Conservation (phyloP, 2,888 invertebrate genomes). For the Latrodectus elegans region DNA sequence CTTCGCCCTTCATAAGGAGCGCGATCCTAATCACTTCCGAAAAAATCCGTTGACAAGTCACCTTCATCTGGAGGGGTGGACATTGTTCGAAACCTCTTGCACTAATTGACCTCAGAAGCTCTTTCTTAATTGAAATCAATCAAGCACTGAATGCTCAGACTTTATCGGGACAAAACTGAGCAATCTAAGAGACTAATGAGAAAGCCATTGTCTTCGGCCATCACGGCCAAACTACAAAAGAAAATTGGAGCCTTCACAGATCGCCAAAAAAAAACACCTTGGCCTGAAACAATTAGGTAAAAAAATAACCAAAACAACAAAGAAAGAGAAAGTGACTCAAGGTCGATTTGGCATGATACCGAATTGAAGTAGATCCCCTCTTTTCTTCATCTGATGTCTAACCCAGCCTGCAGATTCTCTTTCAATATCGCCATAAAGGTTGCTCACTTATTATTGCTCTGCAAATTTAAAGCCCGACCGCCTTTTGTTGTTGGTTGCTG, state of each 20-base stretch:
- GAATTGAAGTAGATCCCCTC: constrained; percentile 17
- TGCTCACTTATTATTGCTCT: constrained; percentile 17
- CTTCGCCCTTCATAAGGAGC: background rate
- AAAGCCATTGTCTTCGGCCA: constrained; percentile 47
- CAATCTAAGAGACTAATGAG: constrained; percentile 52
- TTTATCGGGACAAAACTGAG: constrained; percentile 9
- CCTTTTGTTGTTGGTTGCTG: constrained; percentile 29
- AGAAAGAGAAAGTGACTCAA: constrained; percentile 63
- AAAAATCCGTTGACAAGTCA: constrained; percentile 27
- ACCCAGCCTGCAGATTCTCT: constrained; percentile 14
- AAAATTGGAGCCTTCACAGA: constrained; percentile 44
- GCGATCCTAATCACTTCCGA: background rate
- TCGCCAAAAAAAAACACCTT: too few species aligned
- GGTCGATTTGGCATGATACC: constrained; percentile 31
- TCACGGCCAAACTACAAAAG: constrained; percentile 46
- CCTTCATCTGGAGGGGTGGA: constrained; percentile 15
- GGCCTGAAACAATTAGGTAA: too few species aligned
- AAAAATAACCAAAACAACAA: background rate
- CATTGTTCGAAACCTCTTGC: constrained; percentile 15
- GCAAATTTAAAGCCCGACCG: constrained; percentile 18
- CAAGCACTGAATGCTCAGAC: constrained; percentile 36
- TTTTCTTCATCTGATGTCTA: constrained; percentile 23
- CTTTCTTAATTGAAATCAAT: background rate
- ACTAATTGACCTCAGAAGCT: constrained; percentile 37
- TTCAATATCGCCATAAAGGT: constrained; percentile 1